phyloP scores from a whole-genome alignment of 2,797 vertebrate species.

The Cirrhinus molitorella region DNA sequence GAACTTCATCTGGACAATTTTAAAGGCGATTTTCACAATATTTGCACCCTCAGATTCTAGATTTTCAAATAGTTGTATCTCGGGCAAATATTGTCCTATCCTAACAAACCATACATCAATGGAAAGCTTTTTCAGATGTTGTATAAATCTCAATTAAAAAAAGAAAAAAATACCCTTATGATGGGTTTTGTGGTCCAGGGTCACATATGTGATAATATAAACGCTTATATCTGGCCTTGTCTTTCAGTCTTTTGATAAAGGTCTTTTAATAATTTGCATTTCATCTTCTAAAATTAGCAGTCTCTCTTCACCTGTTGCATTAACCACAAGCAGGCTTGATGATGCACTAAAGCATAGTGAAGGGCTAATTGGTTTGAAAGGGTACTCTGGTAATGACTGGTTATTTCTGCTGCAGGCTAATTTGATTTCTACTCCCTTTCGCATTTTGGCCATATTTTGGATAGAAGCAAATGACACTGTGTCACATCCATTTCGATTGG shows the following conservation, averaged over 20 bases:
- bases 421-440: not conserved
- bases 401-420: conserved; percentile 8
- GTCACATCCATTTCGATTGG: not conserved
- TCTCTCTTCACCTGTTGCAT: not conserved
- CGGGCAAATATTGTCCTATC: too few species aligned
- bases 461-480: not conserved
- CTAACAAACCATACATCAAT: too few species aligned
- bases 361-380: conserved; percentile 32
- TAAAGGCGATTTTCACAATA: too few species aligned
- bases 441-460: not conserved
- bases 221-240: not conserved
- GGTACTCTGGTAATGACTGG: conserved; percentile 4
- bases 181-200: too few species aligned
- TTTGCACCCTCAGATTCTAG: too few species aligned
- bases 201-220: not conserved
- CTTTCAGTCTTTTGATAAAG: not conserved
- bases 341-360: conserved; percentile 3
- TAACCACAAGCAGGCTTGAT: not conserved
- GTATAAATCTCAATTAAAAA: too few species aligned
- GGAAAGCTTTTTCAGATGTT: too few species aligned
- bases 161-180: too few species aligned
- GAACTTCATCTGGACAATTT: too few species aligned
- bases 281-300: not conserved
- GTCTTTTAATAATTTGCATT: not conserved
- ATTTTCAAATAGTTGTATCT: too few species aligned